Conservation (phyloP, 2,797 vertebrate species). For the Acanthornis magna region DNA sequence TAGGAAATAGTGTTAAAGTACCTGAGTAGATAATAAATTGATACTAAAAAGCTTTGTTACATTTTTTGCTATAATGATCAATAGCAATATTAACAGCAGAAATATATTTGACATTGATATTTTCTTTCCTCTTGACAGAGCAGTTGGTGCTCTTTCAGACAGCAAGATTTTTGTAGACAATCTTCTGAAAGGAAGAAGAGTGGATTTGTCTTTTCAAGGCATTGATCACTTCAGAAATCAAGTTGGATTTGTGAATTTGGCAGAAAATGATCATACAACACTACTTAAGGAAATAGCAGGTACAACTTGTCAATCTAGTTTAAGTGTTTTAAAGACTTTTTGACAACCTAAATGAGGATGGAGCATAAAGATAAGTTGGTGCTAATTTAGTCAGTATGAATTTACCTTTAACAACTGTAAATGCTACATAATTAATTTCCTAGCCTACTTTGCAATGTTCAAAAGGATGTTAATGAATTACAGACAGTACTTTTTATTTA, state of each 20-base stretch:
- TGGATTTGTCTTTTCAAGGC: conserved; percentile 87
- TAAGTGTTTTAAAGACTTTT: background rate
- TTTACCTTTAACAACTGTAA: background rate
- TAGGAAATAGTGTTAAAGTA: background rate
- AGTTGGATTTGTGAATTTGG: conserved; percentile 88
- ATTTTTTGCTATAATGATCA: background rate
- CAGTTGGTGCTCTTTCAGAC: conserved; percentile 80
- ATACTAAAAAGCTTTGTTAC: background rate
- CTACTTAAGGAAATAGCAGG: conserved; percentile 86
- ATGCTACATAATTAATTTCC: conserved; percentile 6
- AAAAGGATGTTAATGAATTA: conserved; percentile 38
- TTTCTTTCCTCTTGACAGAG: conserved; percentile 75
- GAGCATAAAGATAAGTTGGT: background rate
- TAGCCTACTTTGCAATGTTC: conserved; percentile 1
- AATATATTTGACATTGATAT: background rate
- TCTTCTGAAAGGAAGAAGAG: conserved; percentile 80
- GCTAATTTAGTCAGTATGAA: background rate
- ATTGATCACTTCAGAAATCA: conserved; percentile 88
- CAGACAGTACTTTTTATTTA: conserved; percentile 15
- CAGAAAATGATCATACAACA: conserved; percentile 76
- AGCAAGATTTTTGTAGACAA: conserved; percentile 79
- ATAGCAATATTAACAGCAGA: background rate
- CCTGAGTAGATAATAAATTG: background rate
- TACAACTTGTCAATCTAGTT: conserved; percentile 66
- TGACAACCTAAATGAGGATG: background rate